phyloP scores from a whole-genome alignment of 2,113 vertebrate genomes.

The Thymallus thymallus region DNA sequence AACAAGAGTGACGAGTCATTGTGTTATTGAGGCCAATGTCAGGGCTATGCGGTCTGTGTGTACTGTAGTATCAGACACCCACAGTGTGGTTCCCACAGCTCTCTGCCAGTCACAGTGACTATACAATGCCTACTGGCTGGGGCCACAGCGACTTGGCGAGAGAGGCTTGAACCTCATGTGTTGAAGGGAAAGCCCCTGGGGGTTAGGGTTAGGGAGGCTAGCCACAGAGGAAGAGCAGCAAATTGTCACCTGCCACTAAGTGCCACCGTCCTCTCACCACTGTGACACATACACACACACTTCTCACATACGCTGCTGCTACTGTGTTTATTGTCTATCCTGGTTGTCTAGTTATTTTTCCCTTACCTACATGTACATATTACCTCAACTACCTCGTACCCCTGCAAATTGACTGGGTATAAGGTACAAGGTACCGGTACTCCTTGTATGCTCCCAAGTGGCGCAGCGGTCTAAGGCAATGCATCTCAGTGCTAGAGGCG shows the following conservation, averaged over 20 bases:
- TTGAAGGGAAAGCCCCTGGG: conserved; percentile 65
- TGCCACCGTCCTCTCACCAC: conserved; percentile 48
- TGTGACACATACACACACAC: too few relatives aligned
- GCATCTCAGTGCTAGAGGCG: too few relatives aligned
- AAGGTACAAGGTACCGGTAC: too few relatives aligned
- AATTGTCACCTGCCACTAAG: conserved; percentile 74
- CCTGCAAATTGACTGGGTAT: too few relatives aligned
- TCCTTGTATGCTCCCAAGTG: too few relatives aligned
- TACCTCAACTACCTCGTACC: too few relatives aligned
- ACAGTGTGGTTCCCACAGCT: conserved; percentile 64
- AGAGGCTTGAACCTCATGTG: conserved; percentile 61
- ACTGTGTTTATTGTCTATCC: too few relatives aligned
- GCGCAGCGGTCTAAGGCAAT: too few relatives aligned
- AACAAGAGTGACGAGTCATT: conserved; percentile 66
- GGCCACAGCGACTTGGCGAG: conserved; percentile 46
- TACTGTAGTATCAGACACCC: conserved; percentile 62
- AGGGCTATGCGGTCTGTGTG: conserved; percentile 38
- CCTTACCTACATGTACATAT: conserved; percentile 49
- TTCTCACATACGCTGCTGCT: too few relatives aligned
- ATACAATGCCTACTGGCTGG: conserved; percentile 50
- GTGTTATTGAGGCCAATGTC: conserved; percentile 61
- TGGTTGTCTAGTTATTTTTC: conserved; percentile 50
- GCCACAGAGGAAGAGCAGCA: conserved; percentile 64
- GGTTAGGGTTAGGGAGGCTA: conserved; percentile 50
- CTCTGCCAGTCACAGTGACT: conserved; percentile 66